Base-by-base conservation (phyloP, 2,888 invertebrate genomes). In the Tenthredo livida region DNA sequence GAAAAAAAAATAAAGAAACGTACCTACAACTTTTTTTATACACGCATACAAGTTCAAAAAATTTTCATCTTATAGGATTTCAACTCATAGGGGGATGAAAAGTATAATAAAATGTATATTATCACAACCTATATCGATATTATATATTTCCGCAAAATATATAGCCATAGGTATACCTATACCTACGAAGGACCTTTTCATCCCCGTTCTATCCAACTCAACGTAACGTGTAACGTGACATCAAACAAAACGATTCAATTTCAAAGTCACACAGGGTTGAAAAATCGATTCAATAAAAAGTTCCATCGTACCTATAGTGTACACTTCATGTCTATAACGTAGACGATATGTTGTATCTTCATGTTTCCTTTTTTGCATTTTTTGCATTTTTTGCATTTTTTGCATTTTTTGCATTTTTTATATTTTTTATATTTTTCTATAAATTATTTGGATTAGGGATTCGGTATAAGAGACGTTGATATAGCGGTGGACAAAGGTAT, bases 231-330 rank as follows among this genome's bases (percentile, higher is more conserved):
- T 61, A 29, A 21, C 61, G 25, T 17, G 17, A 67, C 29, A 67
- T 33, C 67, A 67, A 33, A 67, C 33, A 33, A 61, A 33, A 43
- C 72, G 40, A 21, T 73, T 43, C 72, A 43, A 73, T 73, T 43
- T 73, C 72, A 73, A 40, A 43, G 40, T 73, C 40, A 43, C 72
- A 43, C 43, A 40, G n/a, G 43, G 17, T 73, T 9, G 43, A 40
- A 61, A 17, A 40, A 73, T 73, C 72, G 70, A 70, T 70, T 70
- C 37, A 15, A 70, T 70, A n/a, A 43, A 43, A 73, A 73, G 17
- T 33, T 33, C 2, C 17, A 33, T 17, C 15, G 54, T n/a, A 67
- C 67, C 15, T 58, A 5, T 37, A 37, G 1, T 2, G 2, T 37
- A 21, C 2, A 3, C 15, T 3, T 47, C 3, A 15, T 17, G 67